Conservation (phyloP, 2,797 vertebrate species). For the Labroides dimidiatus region DNA sequence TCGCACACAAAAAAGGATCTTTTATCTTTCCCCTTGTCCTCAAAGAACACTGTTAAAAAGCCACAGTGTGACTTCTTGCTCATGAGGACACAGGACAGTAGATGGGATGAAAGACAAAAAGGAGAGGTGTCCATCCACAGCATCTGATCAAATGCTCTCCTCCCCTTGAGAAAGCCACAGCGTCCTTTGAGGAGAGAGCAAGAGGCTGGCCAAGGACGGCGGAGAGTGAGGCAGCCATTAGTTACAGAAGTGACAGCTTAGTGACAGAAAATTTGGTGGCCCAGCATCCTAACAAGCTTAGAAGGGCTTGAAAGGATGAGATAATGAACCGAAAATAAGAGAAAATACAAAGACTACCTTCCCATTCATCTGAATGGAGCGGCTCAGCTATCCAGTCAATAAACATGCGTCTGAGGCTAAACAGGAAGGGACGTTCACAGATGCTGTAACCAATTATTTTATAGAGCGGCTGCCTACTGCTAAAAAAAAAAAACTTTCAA, state of each 20-base stretch:
- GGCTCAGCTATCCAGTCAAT: conserved; percentile 49
- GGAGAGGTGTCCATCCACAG: conserved; percentile 57
- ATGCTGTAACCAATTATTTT: conserved; percentile 61
- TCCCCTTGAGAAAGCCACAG: conserved; percentile 39
- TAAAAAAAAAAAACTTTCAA: conserved; percentile 30
- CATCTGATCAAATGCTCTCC: conserved; percentile 58
- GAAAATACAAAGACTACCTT: conserved; percentile 46
- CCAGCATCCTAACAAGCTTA: conserved; percentile 63
- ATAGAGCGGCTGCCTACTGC: conserved; percentile 3
- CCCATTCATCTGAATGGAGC: conserved; percentile 53
- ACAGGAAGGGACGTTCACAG: conserved; percentile 39
- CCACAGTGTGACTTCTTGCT: conserved; percentile 29
- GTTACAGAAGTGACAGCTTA: conserved; percentile 51
- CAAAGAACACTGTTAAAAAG: conserved; percentile 48
- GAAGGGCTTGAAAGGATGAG: conserved; percentile 51
- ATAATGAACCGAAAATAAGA: conserved; percentile 74
- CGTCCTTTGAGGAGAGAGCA: conserved; percentile 43
- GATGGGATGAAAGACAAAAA: conserved; percentile 63
- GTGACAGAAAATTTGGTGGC: conserved; percentile 56
- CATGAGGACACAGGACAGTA: conserved; percentile 33
- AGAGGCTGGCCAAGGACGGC: conserved; percentile 54
- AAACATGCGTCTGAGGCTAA: conserved; percentile 52
- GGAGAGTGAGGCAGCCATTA: conserved; percentile 63
- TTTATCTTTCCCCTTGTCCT: conserved; percentile 62
- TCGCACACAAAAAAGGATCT: conserved; percentile 48